These are phyloP conservation scores for Trichogramma evanescens DNA, from an alignment of 2,888 invertebrate species.

Conservation along the genomic window DNA sequence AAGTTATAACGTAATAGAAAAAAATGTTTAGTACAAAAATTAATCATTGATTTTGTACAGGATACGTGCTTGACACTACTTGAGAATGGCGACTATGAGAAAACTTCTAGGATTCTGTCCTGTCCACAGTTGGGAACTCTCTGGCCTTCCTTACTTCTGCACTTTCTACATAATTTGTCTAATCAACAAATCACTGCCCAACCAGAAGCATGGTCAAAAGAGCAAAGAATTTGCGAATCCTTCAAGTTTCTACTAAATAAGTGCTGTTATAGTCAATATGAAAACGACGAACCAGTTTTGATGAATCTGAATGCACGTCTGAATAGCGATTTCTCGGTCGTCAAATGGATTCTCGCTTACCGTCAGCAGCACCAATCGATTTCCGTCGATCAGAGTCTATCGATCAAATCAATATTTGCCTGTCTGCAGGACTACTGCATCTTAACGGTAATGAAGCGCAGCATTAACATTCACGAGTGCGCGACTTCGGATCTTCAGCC, in stretches of 20 bases:
- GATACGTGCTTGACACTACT: constrained; percentile 33
- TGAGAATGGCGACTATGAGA: constrained; percentile 26
- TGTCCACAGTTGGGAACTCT: constrained; percentile 29
- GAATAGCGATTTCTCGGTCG: constrained; percentile 28
- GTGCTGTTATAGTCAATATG: constrained; percentile 22
- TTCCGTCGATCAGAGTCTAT: constrained; percentile 22
- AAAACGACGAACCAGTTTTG: constrained; percentile 25
- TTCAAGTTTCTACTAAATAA: constrained; percentile 33
- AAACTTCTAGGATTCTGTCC: constrained; percentile 30
- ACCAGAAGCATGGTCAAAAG: constrained; percentile 22
- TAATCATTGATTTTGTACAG: constrained; percentile 26
- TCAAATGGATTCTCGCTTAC: constrained; percentile 31
- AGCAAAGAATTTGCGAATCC: constrained; percentile 25
- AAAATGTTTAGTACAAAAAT: not conserved
- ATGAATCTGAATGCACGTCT: constrained; percentile 24
- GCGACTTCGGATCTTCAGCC: constrained; percentile 27
- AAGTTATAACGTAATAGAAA: constrained; percentile 14
- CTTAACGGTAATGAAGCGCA: constrained; percentile 33
- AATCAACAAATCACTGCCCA: constrained; percentile 21
- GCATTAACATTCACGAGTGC: constrained; percentile 35
- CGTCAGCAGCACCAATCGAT: not conserved
- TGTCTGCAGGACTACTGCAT: constrained; percentile 30
- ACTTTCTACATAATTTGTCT: constrained; percentile 30
- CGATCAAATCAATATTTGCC: constrained; percentile 30
- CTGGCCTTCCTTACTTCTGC: constrained; percentile 37